Percentiles rank a stretch among this genome's conserved stretches.
These are phyloP conservation scores for Leptoclinus maculatus DNA, from an alignment of 2,797 vertebrate species.

Conservation along the genomic window DNA sequence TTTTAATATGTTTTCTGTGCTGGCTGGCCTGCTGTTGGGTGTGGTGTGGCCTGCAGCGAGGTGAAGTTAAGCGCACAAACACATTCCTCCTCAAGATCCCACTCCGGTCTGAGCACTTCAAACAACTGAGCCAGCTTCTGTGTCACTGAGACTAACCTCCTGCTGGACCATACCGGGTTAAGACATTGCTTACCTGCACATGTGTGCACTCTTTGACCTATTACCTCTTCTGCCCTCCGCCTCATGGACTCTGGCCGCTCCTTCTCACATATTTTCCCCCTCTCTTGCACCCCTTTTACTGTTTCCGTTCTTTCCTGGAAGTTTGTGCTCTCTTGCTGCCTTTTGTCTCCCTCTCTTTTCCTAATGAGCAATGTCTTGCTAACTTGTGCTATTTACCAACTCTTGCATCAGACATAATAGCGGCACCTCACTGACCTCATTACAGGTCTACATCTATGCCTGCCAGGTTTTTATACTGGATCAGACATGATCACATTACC, in stretches of 20 bases:
- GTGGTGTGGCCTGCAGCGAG: constrained; percentile 78
- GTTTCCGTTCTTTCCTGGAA: constrained; percentile 33
- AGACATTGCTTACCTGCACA: constrained; percentile 7
- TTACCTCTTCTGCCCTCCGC: constrained; percentile 31
- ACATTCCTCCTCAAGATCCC: constrained; percentile 76
- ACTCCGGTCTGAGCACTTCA: constrained; percentile 45
- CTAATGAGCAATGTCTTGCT: constrained; percentile 66
- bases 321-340: constrained; percentile 30
- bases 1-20: constrained; percentile 70
- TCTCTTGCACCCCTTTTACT: constrained; percentile 30
- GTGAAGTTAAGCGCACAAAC: constrained; percentile 79
- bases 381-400: constrained; percentile 68
- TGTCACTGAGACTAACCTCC: constrained; percentile 13
- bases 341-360: constrained; percentile 25
- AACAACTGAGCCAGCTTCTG: constrained; percentile 22
- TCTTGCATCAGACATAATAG: constrained; percentile 64
- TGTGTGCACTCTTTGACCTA: constrained; percentile 29
- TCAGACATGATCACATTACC: constrained; percentile 36
- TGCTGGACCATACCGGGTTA: background rate
- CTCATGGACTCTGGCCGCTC: constrained; percentile 11
- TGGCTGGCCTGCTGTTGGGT: constrained; percentile 76
- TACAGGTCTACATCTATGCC: constrained; percentile 61
- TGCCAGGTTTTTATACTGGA: constrained; percentile 26
- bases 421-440: constrained; percentile 52
- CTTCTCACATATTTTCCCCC: constrained; percentile 17